phyloP scores from a whole-genome alignment of 2,113 vertebrate species.

The Protobothrops mucrosquamatus region DNA sequence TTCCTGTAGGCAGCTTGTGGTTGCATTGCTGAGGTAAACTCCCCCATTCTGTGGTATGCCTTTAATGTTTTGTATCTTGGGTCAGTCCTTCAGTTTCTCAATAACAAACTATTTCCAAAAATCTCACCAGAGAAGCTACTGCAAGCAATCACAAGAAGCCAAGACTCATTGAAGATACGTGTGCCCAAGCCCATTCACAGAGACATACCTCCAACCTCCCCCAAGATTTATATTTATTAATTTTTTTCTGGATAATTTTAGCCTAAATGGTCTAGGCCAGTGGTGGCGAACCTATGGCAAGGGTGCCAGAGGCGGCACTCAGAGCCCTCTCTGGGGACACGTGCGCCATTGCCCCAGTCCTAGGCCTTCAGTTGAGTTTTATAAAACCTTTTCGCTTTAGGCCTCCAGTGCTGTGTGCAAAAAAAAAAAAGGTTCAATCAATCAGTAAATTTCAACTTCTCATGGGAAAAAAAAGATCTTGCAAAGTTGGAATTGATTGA shows the following conservation, averaged over 20 bases:
- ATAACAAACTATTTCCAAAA: neutral
- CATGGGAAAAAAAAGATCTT: no score
- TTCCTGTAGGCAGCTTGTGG: neutral
- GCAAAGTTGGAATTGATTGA: no score
- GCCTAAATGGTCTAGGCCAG: neutral
- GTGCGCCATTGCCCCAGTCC: no score
- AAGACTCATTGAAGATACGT: neutral
- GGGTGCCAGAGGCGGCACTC: no score
- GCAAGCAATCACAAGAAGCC: neutral
- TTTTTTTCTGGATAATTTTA: neutral
- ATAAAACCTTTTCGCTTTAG: no score
- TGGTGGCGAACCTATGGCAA: no score
- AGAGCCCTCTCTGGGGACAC: no score
- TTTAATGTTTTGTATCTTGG: neutral
- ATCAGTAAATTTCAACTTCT: no score
- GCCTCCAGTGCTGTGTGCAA: no score
- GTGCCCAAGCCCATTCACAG: neutral
- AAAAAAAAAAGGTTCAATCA: no score
- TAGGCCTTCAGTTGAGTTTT: no score
- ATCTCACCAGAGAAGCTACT: neutral
- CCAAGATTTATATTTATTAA: neutral
- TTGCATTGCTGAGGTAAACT: neutral
- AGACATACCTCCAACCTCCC: neutral
- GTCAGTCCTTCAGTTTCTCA: neutral
- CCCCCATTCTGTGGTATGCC: neutral